Conservation (phyloP, 2,113 vertebrate species). For the Peucedramus taeniatus region DNA sequence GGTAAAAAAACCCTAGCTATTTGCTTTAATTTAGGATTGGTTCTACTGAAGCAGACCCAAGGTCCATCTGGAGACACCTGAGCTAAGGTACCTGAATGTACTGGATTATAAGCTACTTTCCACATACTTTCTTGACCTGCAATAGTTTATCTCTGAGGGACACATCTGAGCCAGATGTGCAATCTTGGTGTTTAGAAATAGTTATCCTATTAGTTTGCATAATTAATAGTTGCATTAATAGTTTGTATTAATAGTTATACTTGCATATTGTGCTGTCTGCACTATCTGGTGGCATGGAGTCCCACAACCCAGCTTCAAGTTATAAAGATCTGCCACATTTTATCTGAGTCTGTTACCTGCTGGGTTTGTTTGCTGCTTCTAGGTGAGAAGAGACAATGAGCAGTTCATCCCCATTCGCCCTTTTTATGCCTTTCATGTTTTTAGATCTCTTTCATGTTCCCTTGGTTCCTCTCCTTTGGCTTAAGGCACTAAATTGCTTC, state of each 20-base stretch:
- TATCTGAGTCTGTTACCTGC: background rate
- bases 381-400: background rate
- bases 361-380: background rate
- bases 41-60: background rate
- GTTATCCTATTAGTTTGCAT: too few species aligned
- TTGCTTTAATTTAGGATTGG: background rate
- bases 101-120: background rate
- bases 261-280: background rate
- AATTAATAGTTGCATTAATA: too few species aligned
- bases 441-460: background rate
- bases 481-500: background rate
- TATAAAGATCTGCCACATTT: background rate
- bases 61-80: background rate
- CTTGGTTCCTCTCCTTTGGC: background rate
- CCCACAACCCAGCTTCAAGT: background rate
- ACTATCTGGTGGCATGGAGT: background rate
- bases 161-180: background rate
- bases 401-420: background rate
- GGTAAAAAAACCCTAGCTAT: background rate
- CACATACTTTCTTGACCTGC: background rate
- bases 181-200: background rate
- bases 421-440: background rate
- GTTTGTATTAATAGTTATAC: too few species aligned
- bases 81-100: background rate
- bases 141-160: background rate